These are phyloP conservation scores for Eilema depressum DNA, from an alignment of 2,888 invertebrate species.

Conservation along the genomic window DNA sequence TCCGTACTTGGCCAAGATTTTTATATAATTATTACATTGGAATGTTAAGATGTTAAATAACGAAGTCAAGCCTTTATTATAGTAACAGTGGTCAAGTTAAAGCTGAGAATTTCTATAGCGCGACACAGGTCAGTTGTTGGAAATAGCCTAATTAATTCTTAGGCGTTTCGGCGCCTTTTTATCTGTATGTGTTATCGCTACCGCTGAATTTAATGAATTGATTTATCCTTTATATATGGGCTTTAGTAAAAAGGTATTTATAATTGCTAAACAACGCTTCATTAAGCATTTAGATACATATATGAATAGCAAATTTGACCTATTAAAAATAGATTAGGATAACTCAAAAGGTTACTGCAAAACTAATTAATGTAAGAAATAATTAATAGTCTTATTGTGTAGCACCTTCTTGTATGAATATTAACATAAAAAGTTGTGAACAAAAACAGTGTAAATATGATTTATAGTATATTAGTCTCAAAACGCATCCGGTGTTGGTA, in stretches of 20 bases:
- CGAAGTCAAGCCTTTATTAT: too few species aligned
- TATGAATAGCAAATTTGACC: not conserved
- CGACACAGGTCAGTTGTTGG: not conserved
- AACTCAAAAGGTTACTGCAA: not conserved
- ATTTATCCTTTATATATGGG: not conserved
- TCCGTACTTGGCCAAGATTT: too few species aligned
- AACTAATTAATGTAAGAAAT: not conserved
- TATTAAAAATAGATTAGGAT: not conserved
- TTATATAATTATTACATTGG: not conserved
- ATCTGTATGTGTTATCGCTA: not conserved
- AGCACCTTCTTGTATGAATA: not conserved
- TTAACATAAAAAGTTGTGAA: conserved; percentile 12
- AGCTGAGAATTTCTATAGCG: not conserved
- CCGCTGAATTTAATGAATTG: not conserved
- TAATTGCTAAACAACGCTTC: not conserved
- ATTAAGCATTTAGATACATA: conserved; percentile 1
- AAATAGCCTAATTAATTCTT: not conserved
- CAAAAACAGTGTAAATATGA: conserved; percentile 19
- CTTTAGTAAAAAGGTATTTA: not conserved
- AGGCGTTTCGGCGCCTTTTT: not conserved
- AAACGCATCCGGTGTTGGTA: conserved; percentile 14
- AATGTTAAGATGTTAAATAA: too few species aligned
- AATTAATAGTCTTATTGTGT: not conserved
- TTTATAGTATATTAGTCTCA: conserved; percentile 10
- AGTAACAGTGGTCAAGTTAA: not conserved